These are phyloP conservation scores for Macheiramphus alcinus DNA, from an alignment of 2,113 vertebrate genomes.

Conservation along the genomic window DNA sequence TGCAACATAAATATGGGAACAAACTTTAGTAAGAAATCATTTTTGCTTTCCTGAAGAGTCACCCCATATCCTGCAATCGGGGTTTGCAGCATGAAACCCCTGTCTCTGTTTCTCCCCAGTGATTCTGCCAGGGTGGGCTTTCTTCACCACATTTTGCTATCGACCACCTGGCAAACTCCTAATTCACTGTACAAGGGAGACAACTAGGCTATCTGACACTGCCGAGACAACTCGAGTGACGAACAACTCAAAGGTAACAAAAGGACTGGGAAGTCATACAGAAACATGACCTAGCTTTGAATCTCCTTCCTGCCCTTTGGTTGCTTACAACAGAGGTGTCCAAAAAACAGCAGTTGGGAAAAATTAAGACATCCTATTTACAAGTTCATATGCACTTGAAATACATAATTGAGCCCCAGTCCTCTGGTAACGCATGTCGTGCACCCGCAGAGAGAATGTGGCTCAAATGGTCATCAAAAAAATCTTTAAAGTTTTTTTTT, in stretches of 20 bases:
- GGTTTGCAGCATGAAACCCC: neutral
- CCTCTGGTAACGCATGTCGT: neutral
- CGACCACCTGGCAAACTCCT: neutral
- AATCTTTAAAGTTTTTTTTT: neutral
- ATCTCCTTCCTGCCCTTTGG: neutral
- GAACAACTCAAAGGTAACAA: neutral
- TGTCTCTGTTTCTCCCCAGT: rapidly evolving
- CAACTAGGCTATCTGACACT: neutral
- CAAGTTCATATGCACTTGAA: neutral
- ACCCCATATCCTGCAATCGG: rapidly evolving
- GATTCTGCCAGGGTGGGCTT: neutral
- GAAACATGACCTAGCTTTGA: neutral
- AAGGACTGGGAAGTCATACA: neutral
- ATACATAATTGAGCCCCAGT: neutral
- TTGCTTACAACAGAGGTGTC: neutral
- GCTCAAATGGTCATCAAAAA: neutral
- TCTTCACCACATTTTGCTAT: neutral
- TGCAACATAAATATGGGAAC: neutral
- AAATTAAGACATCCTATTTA: conserved; percentile 38
- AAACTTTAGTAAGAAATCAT: rapidly evolving
- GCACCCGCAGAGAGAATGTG: neutral
- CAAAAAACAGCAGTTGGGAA: neutral
- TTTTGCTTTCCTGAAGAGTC: neutral
- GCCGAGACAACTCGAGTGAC: neutral
- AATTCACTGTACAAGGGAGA: neutral